Percentiles rank a stretch among this genome's conserved stretches.
phyloP scores from a whole-genome alignment of 2,888 invertebrate genomes.

The Stegophylla sp. region DNA sequence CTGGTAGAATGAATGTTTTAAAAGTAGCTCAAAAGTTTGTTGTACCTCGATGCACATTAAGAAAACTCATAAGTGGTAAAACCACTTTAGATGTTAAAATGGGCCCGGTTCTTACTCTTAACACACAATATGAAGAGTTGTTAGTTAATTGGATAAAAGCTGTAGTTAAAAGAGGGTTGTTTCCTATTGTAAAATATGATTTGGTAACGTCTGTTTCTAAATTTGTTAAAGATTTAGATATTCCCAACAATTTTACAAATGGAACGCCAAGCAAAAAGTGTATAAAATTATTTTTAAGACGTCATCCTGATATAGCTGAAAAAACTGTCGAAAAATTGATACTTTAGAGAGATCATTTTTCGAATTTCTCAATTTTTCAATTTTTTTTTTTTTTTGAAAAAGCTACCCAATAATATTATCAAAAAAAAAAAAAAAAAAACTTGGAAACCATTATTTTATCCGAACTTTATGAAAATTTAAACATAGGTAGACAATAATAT shows the following conservation, averaged over 20 bases:
- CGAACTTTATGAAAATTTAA: too few relatives aligned
- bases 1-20: not conserved
- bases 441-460: too few relatives aligned
- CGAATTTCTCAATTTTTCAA: too few relatives aligned
- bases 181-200: not conserved
- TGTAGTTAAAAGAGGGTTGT: not conserved
- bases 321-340: too few relatives aligned
- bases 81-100: not conserved
- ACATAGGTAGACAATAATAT: too few relatives aligned
- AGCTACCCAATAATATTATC: too few relatives aligned
- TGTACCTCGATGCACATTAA: not conserved
- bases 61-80: not conserved
- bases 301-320: too few relatives aligned
- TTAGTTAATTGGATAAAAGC: not conserved
- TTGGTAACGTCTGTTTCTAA: not conserved
- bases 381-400: too few relatives aligned
- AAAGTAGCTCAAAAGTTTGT: not conserved
- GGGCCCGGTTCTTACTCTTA: not conserved
- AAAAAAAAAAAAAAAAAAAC: too few relatives aligned
- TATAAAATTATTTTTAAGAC: not conserved
- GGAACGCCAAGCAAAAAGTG: not conserved
- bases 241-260: not conserved
- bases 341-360: too few relatives aligned
- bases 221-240: not conserved
- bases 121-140: not conserved